Conservation (phyloP, 2,113 vertebrate genomes). For the Ailurus styani region DNA sequence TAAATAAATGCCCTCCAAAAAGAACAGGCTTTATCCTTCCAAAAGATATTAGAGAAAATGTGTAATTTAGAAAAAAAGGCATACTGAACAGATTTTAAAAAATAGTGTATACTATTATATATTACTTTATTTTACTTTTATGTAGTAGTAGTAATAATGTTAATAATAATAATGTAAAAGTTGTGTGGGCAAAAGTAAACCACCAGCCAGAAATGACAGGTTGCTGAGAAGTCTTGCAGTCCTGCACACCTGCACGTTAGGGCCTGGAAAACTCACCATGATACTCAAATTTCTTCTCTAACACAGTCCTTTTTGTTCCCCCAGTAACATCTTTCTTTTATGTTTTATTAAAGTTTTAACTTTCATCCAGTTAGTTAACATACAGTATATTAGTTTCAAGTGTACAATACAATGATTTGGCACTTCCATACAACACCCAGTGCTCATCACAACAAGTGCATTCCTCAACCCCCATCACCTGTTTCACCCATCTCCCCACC, state of each 20-base stretch:
- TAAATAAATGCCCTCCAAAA: neutral
- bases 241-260: neutral
- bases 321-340: neutral
- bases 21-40: neutral
- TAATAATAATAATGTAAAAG: neutral
- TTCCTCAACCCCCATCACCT: neutral
- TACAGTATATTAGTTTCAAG: neutral
- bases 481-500: neutral
- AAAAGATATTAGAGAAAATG: neutral
- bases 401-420: neutral
- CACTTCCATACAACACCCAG: neutral
- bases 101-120: neutral
- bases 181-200: neutral
- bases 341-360: neutral
- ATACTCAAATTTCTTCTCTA: neutral
- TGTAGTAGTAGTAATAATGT: neutral
- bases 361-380: neutral
- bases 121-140: neutral
- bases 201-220: neutral
- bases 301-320: neutral
- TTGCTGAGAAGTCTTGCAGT: neutral
- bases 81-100: neutral
- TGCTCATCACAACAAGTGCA: neutral
- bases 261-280: neutral
- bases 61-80: neutral